Conservation (phyloP, 1,140 invertebrate species). For the Leptinotarsa undecemlineata region DNA sequence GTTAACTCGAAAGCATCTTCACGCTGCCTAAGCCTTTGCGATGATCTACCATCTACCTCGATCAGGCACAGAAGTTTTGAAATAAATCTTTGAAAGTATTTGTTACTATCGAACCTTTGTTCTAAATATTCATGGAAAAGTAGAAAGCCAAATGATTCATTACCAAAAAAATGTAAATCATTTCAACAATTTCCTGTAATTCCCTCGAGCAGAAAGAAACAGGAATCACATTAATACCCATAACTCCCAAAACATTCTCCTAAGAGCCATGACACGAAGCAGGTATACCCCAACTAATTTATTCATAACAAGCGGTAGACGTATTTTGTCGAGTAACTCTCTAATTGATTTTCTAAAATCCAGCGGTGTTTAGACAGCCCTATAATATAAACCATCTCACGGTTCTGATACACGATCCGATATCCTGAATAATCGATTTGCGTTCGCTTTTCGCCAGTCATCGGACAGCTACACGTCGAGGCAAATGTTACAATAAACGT, state of each 20-base stretch:
- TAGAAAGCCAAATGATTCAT: too few relatives aligned
- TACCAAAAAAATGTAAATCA: too few relatives aligned
- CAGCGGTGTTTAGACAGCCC: slow-evolving; percentile 7
- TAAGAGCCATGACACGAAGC: neutral
- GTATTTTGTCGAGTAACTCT: slow-evolving; percentile 3
- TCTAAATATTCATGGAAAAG: too few relatives aligned
- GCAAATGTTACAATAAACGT: slow-evolving; percentile 1
- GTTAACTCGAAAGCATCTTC: too few relatives aligned
- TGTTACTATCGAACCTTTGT: too few relatives aligned
- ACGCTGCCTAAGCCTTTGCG: too few relatives aligned
- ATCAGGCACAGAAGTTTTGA: too few relatives aligned
- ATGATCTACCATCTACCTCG: too few relatives aligned
- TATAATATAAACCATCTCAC: slow-evolving; percentile 16
- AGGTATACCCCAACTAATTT: slow-evolving; percentile 2
- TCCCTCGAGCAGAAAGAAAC: too few relatives aligned
- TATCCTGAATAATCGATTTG: slow-evolving; percentile 16
- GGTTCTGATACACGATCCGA: slow-evolving; percentile 18
- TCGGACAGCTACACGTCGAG: slow-evolving; percentile 17
- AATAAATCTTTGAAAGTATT: too few relatives aligned
- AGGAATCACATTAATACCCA: neutral
- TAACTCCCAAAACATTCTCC: neutral
- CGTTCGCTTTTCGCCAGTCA: slow-evolving; percentile 18
- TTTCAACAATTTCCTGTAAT: too few relatives aligned
- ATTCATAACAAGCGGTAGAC: neutral
- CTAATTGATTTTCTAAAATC: slow-evolving; percentile 8